Evolutionary conservation across 2,888 invertebrate genomes (phyloP).

Genomic region (Brachypalpus laphriformis): DNA sequence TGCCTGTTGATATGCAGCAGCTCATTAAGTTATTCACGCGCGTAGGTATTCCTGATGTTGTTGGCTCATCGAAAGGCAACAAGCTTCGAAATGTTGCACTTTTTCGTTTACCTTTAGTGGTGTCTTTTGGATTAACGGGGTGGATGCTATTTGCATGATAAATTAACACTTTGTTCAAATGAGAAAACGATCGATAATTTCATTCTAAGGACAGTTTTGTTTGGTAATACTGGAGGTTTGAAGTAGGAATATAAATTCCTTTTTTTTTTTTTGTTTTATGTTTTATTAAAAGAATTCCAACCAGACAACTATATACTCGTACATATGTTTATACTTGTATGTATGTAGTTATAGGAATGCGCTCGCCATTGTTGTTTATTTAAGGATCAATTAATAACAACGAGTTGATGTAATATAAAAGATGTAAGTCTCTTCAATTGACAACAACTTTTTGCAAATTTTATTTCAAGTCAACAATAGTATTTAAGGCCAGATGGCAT

Average conservation of each 20-base stretch:
- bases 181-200: background rate
- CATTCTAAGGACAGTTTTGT: background rate
- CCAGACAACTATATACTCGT: too few species aligned
- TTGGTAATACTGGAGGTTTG: background rate
- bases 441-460: too few species aligned
- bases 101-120: background rate
- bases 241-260: background rate
- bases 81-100: constrained; percentile 20
- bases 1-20: background rate
- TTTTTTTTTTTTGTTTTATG: background rate
- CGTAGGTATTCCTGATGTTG: constrained; percentile 13
- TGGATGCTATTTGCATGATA: constrained; percentile 21
- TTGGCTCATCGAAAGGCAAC: constrained; percentile 5
- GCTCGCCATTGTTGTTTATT: too few species aligned
- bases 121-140: background rate
- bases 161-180: constrained; percentile 19
- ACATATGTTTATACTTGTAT: too few species aligned
- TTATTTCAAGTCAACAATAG: too few species aligned
- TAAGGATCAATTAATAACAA: too few species aligned
- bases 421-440: too few species aligned
- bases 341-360: too few species aligned
- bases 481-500: too few species aligned
- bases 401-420: too few species aligned
- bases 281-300: background rate
- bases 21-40: constrained; percentile 22